Evolutionary conservation across 1,140 invertebrate genomes (phyloP).

Genomic region (Aplysia californica): DNA sequence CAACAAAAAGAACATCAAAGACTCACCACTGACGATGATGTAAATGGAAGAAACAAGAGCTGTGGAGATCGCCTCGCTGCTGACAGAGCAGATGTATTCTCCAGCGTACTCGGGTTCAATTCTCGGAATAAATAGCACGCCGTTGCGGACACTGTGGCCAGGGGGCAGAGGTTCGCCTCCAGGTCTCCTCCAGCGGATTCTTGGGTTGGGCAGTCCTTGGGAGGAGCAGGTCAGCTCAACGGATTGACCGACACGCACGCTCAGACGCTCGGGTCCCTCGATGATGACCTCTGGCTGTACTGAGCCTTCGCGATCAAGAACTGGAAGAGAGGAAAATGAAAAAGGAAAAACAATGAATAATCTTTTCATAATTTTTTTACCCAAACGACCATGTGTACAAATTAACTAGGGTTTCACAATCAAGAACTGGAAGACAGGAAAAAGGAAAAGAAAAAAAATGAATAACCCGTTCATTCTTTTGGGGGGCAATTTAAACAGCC

Average conservation of each 20-base stretch:
- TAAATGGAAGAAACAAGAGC: constrained; percentile 43
- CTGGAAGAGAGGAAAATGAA: constrained; percentile 35
- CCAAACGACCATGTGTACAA: no score
- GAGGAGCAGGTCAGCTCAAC: constrained; percentile 76
- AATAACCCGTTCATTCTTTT: no score
- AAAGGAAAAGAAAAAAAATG: no score
- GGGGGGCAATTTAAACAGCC: no score
- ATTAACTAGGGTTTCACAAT: no score
- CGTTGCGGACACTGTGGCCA: constrained; percentile 72
- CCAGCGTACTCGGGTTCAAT: constrained; percentile 78
- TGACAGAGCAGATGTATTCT: constrained; percentile 78
- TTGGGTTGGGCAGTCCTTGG: constrained; percentile 37
- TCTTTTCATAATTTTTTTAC: no score
- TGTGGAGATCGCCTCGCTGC: constrained; percentile 20
- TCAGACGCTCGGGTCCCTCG: constrained; percentile 57
- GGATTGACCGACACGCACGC: constrained; percentile 71
- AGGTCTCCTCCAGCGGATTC: constrained; percentile 74
- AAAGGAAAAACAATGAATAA: no score
- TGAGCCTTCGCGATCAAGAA: constrained; percentile 19
- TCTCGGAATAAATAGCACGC: constrained; percentile 74
- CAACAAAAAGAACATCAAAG: no score
- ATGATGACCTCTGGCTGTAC: constrained; percentile 63
- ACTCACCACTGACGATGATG: constrained; percentile 58
- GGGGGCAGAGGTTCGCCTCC: constrained; percentile 74
- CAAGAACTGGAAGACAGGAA: no score